Conservation (phyloP, 2,113 vertebrate species). For the Xenopus laevis region DNA sequence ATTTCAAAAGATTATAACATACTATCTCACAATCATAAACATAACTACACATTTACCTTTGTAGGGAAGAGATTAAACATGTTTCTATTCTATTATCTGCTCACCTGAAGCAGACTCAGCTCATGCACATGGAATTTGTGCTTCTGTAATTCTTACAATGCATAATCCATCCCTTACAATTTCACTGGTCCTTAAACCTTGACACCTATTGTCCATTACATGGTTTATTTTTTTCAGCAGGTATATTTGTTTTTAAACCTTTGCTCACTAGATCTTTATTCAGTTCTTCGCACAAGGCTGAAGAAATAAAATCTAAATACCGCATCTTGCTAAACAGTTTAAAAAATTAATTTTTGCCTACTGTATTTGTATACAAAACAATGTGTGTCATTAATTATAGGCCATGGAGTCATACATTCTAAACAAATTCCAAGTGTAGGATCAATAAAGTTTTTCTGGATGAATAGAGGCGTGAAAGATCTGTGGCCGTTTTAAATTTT, state of each 20-base stretch:
- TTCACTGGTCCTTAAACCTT: background rate
- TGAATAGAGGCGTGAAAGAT: too few species aligned
- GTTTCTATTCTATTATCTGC: background rate
- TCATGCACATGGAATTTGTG: background rate
- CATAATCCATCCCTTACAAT: background rate
- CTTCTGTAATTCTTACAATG: constrained; percentile 2
- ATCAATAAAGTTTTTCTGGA: too few species aligned
- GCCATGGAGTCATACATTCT: too few species aligned
- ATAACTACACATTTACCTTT: constrained; percentile 1
- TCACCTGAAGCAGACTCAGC: background rate
- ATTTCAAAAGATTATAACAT: constrained; percentile 3
- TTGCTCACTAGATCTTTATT: background rate
- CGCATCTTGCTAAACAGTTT: background rate
- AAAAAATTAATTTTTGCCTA: too few species aligned
- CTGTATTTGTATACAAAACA: too few species aligned
- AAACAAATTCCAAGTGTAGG: too few species aligned
- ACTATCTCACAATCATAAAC: background rate
- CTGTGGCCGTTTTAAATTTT: too few species aligned
- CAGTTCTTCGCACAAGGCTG: background rate
- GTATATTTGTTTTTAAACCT: background rate
- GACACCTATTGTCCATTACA: constrained; percentile 12
- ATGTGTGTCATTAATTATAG: too few species aligned
- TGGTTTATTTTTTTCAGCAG: background rate
- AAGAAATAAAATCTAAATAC: background rate
- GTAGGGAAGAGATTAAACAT: constrained; percentile 1